Evolutionary conservation across 2,888 invertebrate genomes (phyloP), one percentile per base, ranked within the genome.

Genomic region (Brachypterus glaber): DNA sequence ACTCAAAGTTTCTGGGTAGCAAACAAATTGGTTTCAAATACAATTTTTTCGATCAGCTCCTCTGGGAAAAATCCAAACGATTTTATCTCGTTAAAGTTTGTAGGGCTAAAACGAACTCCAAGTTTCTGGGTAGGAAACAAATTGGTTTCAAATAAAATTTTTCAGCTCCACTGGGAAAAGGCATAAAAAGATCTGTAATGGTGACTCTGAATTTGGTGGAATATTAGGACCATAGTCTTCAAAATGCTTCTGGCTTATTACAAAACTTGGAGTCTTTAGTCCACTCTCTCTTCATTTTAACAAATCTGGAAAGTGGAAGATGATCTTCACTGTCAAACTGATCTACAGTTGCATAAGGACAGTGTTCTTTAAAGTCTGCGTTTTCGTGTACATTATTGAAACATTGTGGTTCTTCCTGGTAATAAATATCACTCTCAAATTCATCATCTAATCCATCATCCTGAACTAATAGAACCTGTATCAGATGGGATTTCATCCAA

Each of bases 41-140:
- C 21, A 5, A 21, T 5, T 9, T 21, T 21, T 21, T 21, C 21
- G 5, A 21, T 21, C 9, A 21, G 9, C 9, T 21, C 21, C 9
- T 21, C 9, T 21, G 21, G 5, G n/a, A n/a, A n/a, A n/a, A n/a
- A n/a, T n/a, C n/a, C n/a, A 11, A 34, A 25, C 24, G 2, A 24
- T 30, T 31, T 36, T 1, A 36, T 12, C 18, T 21, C 30, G 18
- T 36, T 30, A 7, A 21, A 17, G 30, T 30, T 36, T 30, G 24
- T 36, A 30, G 21, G 21, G 9, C 5, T 7, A 21, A 21, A 21
- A 21, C 21, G 21, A 7, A 7, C 21, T 7, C 21, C 21, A 21
- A 7, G 21, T 9, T 7, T 7, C 21, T 21, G 21, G 9, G 21
- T 21, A 7, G 21, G 7, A 21, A 7, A 21, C 5, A 21, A 9